Evolutionary conservation across 2,888 invertebrate species (phyloP).

Genomic region (Plebejus anna): DNA sequence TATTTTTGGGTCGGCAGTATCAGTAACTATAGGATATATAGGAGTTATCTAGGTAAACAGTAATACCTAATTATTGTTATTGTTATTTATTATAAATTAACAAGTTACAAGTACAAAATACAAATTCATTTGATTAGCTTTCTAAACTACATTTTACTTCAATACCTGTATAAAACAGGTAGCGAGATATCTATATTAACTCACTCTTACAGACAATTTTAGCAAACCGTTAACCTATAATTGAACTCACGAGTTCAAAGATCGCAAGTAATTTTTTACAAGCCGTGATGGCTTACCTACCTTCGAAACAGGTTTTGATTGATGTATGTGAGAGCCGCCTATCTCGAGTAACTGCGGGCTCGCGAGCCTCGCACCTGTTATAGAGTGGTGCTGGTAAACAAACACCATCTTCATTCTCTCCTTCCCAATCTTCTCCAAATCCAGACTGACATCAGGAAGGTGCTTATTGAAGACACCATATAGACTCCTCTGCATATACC

Average conservation of each 20-base stretch:
- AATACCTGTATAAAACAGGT: too few relatives aligned
- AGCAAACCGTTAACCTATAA: not conserved
- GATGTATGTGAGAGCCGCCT: slow-evolving; percentile 74
- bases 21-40: too few relatives aligned
- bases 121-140: too few relatives aligned
- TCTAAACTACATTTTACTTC: too few relatives aligned
- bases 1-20: not conserved
- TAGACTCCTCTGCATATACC: slow-evolving; percentile 53
- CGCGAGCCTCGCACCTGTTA: slow-evolving; percentile 74
- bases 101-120: too few relatives aligned
- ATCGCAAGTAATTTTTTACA: not conserved
- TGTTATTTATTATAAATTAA: too few relatives aligned
- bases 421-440: slow-evolving; percentile 64
- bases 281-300: slow-evolving; percentile 45
- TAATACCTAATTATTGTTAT: too few relatives aligned
- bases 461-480: slow-evolving; percentile 56
- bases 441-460: slow-evolving; percentile 64
- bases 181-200: too few relatives aligned
- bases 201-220: not conserved
- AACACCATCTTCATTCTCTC: slow-evolving; percentile 75
- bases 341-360: slow-evolving; percentile 80
- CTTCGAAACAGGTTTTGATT: slow-evolving; percentile 49
- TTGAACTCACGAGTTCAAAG: not conserved
- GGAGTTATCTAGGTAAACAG: too few relatives aligned
- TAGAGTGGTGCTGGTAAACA: slow-evolving; percentile 80